phyloP scores from a whole-genome alignment of 2,113 vertebrate species.

The Asarcornis scutulata region DNA sequence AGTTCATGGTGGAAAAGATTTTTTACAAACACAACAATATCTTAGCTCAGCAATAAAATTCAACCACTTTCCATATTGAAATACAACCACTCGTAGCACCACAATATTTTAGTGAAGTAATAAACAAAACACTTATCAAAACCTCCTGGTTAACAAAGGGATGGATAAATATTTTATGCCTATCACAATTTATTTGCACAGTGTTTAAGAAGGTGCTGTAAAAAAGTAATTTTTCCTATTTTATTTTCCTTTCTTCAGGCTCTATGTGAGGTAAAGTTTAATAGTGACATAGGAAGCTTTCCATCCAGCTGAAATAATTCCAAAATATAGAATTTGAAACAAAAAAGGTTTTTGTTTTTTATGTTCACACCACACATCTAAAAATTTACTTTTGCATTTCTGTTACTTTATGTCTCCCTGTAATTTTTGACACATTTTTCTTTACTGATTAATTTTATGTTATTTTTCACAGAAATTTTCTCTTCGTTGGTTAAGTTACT shows the following conservation, averaged over 20 bases:
- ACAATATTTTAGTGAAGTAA: neutral
- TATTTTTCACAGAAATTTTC: neutral
- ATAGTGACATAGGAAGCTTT: neutral
- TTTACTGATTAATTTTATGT: neutral
- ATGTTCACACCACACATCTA: neutral
- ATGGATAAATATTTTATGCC: neutral
- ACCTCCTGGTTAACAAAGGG: neutral
- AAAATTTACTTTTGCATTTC: neutral
- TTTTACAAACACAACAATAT: neutral
- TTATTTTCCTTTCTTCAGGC: neutral
- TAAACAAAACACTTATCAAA: neutral
- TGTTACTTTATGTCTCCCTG: rapidly evolving
- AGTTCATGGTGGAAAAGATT: neutral
- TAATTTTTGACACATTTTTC: neutral
- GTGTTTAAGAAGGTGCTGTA: neutral
- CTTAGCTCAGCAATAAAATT: neutral
- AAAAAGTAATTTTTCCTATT: neutral
- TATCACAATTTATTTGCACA: neutral
- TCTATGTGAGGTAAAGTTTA: neutral
- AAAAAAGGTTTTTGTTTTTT: neutral
- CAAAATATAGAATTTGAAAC: neutral
- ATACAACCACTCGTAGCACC: neutral
- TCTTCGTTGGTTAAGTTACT: neutral
- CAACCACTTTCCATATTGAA: neutral
- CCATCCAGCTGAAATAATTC: neutral